These are phyloP conservation scores for Hemitrygon akajei DNA, from an alignment of 2,797 vertebrate genomes.

Conservation along the genomic window DNA sequence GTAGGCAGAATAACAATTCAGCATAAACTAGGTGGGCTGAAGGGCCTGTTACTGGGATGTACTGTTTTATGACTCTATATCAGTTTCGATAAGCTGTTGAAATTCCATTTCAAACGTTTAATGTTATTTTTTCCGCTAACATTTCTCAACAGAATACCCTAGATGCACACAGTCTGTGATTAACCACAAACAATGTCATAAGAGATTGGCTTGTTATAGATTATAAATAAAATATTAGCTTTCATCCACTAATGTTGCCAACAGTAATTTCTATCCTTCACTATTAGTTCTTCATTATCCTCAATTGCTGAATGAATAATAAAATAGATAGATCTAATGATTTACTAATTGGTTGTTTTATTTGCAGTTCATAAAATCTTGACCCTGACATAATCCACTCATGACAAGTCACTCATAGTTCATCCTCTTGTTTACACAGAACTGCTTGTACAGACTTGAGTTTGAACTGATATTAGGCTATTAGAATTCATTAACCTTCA, in stretches of 20 bases:
- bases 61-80: too few species aligned
- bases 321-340: neutral
- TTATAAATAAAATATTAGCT: constrained; percentile 28
- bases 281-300: neutral
- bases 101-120: neutral
- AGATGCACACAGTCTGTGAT: neutral
- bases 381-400: neutral
- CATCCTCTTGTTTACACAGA: neutral
- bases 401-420: neutral
- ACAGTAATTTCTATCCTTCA: neutral
- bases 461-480: neutral
- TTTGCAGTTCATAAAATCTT: constrained; percentile 1
- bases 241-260: neutral
- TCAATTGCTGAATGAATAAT: neutral
- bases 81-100: neutral
- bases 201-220: neutral
- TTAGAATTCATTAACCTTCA: constrained; percentile 13
- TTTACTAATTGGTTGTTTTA: constrained; percentile 1
- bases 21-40: too few species aligned
- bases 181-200: neutral
- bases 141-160: neutral
- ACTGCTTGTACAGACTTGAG: neutral
- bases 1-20: too few species aligned
- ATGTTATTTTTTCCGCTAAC: neutral
- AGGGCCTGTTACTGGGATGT: too few species aligned